Evolutionary conservation across 2,888 invertebrate species (phyloP).

Genomic region (Oligia strigilis): DNA sequence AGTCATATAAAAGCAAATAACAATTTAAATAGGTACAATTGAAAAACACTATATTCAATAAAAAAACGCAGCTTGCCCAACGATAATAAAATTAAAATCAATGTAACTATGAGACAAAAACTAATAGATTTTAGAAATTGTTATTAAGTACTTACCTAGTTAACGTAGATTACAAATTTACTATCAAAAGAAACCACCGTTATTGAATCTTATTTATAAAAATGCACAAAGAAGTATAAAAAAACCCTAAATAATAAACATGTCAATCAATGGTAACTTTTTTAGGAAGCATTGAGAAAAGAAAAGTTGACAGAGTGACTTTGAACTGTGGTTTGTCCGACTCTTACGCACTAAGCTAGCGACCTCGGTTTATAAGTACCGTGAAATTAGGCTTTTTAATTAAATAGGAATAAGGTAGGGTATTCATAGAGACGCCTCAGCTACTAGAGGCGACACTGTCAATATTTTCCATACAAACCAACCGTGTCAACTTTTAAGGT

Average conservation of each 20-base stretch:
- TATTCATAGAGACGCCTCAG: not conserved
- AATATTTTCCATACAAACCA: no score
- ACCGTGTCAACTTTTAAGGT: no score
- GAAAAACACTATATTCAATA: not conserved
- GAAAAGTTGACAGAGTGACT: not conserved
- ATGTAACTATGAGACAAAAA: not conserved
- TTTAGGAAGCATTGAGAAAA: slow-evolving; percentile 2
- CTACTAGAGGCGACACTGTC: not conserved
- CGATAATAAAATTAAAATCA: slow-evolving; percentile 8
- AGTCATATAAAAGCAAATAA: not conserved
- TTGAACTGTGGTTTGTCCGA: not conserved
- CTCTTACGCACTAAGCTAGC: not conserved
- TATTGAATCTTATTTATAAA: not conserved
- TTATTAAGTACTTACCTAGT: not conserved
- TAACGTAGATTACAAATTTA: slow-evolving; percentile 10
- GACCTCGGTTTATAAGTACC: not conserved
- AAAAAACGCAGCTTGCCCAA: slow-evolving; percentile 29
- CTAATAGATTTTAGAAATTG: slow-evolving; percentile 5
- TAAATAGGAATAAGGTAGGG: not conserved
- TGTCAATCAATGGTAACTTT: slow-evolving; percentile 12
- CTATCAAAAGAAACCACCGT: not conserved
- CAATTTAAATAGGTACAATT: not conserved
- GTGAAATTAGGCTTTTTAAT: not conserved
- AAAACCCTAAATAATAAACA: slow-evolving; percentile 6
- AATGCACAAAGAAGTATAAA: not conserved